Evolutionary conservation across 1,140 invertebrate species (phyloP).

Genomic region (Drosophila repleta): DNA sequence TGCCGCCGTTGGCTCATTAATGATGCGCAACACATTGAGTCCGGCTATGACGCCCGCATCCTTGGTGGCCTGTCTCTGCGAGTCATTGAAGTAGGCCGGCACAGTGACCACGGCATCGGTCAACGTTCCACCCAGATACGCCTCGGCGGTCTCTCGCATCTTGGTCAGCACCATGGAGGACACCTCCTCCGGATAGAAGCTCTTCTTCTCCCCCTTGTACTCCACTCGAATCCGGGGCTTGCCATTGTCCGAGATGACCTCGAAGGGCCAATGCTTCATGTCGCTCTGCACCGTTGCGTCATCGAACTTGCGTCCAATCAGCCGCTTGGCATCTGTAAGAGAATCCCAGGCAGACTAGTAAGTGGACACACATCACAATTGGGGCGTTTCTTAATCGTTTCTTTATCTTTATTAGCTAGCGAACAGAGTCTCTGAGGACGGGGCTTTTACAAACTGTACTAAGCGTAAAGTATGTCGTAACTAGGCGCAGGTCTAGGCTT

Average conservation of each 20-base stretch:
- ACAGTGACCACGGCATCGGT: slow-evolving; percentile 96
- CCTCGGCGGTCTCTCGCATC: slow-evolving; percentile 98
- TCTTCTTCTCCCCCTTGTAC: slow-evolving; percentile 95
- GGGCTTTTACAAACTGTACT: slow-evolving; percentile 22
- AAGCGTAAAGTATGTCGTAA: slow-evolving; percentile 21
- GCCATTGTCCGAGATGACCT: slow-evolving; percentile 91
- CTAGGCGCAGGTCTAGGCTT: slow-evolving; percentile 41
- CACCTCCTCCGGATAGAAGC: slow-evolving; percentile 96
- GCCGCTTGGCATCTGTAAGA: slow-evolving; percentile 95
- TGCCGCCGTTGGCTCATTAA: slow-evolving; percentile 98
- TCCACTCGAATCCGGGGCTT: slow-evolving; percentile 94
- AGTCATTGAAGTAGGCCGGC: slow-evolving; percentile 96
- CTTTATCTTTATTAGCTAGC: slow-evolving; percentile 47
- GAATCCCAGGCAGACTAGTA: slow-evolving; percentile 35
- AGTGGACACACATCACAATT: slow-evolving; percentile 1
- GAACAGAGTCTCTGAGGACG: slow-evolving; percentile 24
- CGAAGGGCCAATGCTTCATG: slow-evolving; percentile 99
- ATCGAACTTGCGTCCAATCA: slow-evolving; percentile 96
- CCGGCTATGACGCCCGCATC: slow-evolving; percentile 94
- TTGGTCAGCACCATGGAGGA: slow-evolving; percentile 95
- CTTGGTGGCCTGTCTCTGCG: slow-evolving; percentile 95
- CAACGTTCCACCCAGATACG: slow-evolving; percentile 94
- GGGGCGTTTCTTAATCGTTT: slow-evolving; percentile 1
- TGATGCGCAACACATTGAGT: slow-evolving; percentile 94
- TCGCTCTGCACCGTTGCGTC: slow-evolving; percentile 95